Evolutionary conservation across 2,797 vertebrate genomes (phyloP).

Genomic region (Enteromius viviparus): DNA sequence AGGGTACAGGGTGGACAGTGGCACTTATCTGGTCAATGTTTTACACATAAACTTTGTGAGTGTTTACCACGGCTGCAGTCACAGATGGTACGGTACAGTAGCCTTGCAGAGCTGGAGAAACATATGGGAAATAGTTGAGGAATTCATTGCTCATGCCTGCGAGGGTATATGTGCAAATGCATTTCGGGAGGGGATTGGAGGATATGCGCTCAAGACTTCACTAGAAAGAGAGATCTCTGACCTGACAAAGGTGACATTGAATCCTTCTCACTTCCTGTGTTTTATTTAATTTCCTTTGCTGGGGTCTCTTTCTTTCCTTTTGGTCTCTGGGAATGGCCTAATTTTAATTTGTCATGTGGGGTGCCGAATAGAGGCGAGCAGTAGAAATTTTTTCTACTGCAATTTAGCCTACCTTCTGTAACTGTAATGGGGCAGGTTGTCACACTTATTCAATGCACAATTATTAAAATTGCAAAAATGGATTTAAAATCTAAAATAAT

Average conservation of each 20-base stretch:
- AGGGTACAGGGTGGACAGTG: neutral
- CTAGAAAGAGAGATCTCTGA: constrained; percentile 11
- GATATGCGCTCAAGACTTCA: neutral
- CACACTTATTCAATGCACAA: neutral
- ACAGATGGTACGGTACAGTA: constrained; percentile 87
- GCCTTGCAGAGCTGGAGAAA: constrained; percentile 79
- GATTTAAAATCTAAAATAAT: neutral
- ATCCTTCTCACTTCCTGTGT: constrained; percentile 7
- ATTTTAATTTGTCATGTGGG: neutral
- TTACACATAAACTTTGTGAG: neutral
- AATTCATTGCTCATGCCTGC: constrained; percentile 73
- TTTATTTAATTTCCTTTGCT: neutral
- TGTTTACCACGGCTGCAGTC: constrained; percentile 51
- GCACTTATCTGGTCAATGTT: neutral
- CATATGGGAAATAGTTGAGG: constrained; percentile 85
- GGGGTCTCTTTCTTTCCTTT: constrained; percentile 3
- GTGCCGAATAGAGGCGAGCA: neutral
- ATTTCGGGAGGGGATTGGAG: neutral
- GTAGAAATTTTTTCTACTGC: neutral
- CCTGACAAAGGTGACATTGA: constrained; percentile 23
- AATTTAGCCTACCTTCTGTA: neutral
- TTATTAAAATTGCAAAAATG: neutral
- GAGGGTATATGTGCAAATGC: neutral
- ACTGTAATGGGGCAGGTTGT: neutral
- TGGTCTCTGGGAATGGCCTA: neutral